Conservation (phyloP, 1,140 invertebrate genomes). For the Procambarus clarkii region DNA sequence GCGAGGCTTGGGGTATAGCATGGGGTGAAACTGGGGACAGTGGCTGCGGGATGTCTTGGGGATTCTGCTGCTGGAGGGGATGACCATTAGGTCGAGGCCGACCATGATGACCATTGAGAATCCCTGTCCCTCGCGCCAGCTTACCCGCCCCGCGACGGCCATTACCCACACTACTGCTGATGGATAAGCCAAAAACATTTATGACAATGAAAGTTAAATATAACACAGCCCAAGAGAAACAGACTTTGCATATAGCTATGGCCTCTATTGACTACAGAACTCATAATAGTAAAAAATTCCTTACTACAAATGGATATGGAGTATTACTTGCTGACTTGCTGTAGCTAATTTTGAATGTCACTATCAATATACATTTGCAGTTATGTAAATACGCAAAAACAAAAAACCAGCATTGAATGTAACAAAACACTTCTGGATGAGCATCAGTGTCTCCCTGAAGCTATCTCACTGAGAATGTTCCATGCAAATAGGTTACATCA, state of each 20-base stretch:
- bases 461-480: too few species aligned
- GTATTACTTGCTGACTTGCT: too few species aligned
- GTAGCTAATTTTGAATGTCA: too few species aligned
- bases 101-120: constrained; percentile 57
- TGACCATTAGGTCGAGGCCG: constrained; percentile 44
- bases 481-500: too few species aligned
- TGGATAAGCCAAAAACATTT: neutral
- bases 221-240: neutral
- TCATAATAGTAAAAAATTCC: too few species aligned
- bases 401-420: too few species aligned
- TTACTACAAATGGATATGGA: too few species aligned
- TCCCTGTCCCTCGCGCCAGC: constrained; percentile 62
- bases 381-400: too few species aligned
- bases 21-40: constrained; percentile 10
- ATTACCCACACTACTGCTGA: constrained; percentile 44
- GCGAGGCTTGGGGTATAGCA: constrained; percentile 22
- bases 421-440: too few species aligned
- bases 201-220: neutral
- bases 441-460: too few species aligned
- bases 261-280: too few species aligned
- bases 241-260: neutral
- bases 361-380: too few species aligned
- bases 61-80: constrained; percentile 41
- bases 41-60: constrained; percentile 21
- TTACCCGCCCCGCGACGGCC: constrained; percentile 61